Percentiles rank a stretch among this genome's conserved stretches.
Evolutionary conservation across 2,797 vertebrate species (phyloP).

Genomic region (Cichlasoma orientale): DNA sequence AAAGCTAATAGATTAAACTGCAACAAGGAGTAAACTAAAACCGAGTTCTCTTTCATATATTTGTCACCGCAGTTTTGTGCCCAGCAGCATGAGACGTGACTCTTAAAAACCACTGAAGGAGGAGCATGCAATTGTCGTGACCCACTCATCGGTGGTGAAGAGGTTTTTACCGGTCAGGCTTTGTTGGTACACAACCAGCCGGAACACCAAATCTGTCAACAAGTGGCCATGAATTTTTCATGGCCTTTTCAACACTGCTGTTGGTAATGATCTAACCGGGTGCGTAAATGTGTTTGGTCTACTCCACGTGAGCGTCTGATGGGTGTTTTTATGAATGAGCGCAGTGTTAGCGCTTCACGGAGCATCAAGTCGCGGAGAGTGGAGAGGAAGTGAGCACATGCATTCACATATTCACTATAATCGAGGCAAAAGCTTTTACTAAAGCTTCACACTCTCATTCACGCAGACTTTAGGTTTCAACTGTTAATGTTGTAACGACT

Average conservation of each 20-base stretch:
- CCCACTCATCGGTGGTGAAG: conserved; percentile 50
- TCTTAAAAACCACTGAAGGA: conserved; percentile 12
- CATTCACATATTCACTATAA: not conserved
- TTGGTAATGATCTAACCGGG: conserved; percentile 56
- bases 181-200: conserved; percentile 42
- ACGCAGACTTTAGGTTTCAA: not conserved
- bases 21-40: not conserved
- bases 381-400: conserved; percentile 2
- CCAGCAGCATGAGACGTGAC: not conserved
- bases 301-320: conserved; percentile 59
- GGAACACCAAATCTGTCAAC: conserved; percentile 24
- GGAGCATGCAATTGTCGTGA: conserved; percentile 31
- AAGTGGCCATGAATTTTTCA: conserved; percentile 63
- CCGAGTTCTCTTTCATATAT: not conserved
- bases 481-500: not conserved
- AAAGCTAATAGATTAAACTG: not conserved
- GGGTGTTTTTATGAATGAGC: conserved; percentile 61
- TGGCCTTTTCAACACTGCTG: conserved; percentile 17
- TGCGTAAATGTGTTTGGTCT: conserved; percentile 39
- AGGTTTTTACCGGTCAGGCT: conserved; percentile 27
- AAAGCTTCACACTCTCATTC: not conserved
- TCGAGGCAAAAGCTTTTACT: not conserved
- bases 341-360: conserved; percentile 42
- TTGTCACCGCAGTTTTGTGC: conserved; percentile 5
- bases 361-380: conserved; percentile 16